Evolutionary conservation across 2,113 vertebrate species (phyloP).

Genomic region (Macaca fascicularis): DNA sequence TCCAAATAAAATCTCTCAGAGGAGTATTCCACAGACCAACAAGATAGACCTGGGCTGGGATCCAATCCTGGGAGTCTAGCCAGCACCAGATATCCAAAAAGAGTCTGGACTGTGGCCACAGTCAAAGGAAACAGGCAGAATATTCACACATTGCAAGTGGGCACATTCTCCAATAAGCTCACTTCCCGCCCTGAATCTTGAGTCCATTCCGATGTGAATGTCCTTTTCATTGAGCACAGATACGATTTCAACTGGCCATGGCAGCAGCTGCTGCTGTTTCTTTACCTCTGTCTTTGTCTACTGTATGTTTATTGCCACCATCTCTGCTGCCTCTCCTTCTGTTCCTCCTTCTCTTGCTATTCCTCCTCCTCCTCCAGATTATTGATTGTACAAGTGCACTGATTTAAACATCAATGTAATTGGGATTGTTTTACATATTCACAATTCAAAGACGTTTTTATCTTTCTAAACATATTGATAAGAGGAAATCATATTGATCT

Average conservation of each 20-base stretch:
- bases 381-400: not conserved
- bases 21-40: constrained; percentile 1
- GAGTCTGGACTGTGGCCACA: constrained; percentile 17
- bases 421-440: not conserved
- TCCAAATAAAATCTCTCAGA: constrained; percentile 36
- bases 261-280: not conserved
- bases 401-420: not conserved
- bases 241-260: not conserved
- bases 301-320: not conserved
- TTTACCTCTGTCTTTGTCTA: not conserved
- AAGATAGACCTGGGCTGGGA: constrained; percentile 29
- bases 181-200: not conserved
- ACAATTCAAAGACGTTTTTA: not conserved
- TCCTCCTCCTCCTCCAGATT: not conserved
- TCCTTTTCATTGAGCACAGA: not conserved
- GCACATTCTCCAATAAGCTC: not conserved
- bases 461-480: not conserved
- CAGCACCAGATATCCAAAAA: not conserved
- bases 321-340: not conserved
- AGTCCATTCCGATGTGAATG: not conserved
- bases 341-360: not conserved
- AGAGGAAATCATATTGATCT: not conserved
- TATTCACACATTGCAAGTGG: not conserved
- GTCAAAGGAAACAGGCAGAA: not conserved
- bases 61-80: constrained; percentile 56